These are phyloP conservation scores for Brachirus orientalis DNA, from an alignment of 2,113 vertebrate species.

Conservation along the genomic window DNA sequence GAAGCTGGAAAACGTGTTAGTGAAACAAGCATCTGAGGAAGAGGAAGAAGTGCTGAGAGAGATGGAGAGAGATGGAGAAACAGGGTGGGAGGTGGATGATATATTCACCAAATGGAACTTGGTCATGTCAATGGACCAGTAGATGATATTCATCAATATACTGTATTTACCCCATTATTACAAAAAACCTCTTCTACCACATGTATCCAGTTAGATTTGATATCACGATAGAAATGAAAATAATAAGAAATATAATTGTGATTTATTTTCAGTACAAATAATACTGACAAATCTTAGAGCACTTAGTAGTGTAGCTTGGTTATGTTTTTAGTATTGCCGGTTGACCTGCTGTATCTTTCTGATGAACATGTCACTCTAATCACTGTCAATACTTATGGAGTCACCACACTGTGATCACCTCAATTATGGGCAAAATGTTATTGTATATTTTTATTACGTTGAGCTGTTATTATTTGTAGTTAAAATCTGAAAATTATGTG, in stretches of 20 bases:
- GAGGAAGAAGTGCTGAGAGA: conserved; percentile 5
- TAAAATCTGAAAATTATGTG: background rate
- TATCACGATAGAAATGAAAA: background rate
- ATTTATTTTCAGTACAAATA: too few species aligned
- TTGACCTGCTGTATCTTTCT: background rate
- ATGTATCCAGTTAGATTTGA: background rate
- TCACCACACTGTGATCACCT: background rate
- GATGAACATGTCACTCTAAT: background rate
- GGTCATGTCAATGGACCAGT: conserved; percentile 39
- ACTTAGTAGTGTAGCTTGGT: too few species aligned
- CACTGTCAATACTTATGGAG: background rate
- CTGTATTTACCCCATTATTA: background rate
- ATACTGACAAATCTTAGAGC: too few species aligned
- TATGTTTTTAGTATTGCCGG: too few species aligned
- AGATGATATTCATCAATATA: conserved; percentile 35
- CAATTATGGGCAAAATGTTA: background rate
- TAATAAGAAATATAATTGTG: background rate
- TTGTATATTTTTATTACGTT: background rate
- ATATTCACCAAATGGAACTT: conserved; percentile 58
- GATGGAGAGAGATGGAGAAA: background rate
- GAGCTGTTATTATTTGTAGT: background rate
- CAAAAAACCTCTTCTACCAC: background rate
- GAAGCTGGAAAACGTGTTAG: conserved; percentile 44
- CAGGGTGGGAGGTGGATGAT: conserved; percentile 4
- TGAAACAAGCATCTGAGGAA: conserved; percentile 50